phyloP scores from a whole-genome alignment of 2,888 invertebrate genomes.

The Pseudococcus longispinus region DNA sequence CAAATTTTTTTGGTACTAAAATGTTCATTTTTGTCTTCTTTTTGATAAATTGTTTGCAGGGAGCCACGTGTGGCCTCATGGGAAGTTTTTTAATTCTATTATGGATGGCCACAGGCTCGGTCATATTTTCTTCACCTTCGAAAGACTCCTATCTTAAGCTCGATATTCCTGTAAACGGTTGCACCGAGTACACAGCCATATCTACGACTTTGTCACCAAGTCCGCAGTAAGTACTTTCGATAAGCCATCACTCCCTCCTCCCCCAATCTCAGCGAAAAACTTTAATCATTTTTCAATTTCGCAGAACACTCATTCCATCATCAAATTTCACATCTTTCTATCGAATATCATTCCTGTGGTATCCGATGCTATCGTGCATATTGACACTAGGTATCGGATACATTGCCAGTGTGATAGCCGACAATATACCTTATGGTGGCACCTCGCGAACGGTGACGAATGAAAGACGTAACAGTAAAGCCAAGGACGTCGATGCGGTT shows the following conservation, averaged over 20 bases:
- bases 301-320: not conserved
- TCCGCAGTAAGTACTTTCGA: not conserved
- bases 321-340: conserved; percentile 58
- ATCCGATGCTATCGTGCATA: conserved; percentile 61
- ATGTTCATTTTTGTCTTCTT: not conserved
- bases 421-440: not conserved
- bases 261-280: not conserved
- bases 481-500: not conserved
- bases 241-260: not conserved
- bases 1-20: not conserved
- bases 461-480: not conserved
- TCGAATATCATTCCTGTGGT: conserved; percentile 63
- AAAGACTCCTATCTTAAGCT: conserved; percentile 59
- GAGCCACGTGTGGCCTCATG: conserved; percentile 61
- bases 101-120: conserved; percentile 61
- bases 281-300: not conserved
- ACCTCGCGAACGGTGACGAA: not conserved
- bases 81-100: conserved; percentile 61
- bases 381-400: conserved; percentile 61
- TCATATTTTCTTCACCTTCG: conserved; percentile 60
- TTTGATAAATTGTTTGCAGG: conserved; percentile 59
- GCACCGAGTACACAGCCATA: not conserved
- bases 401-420: conserved; percentile 59
- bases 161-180: conserved; percentile 57
- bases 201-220: not conserved